Evolutionary conservation across 1,140 invertebrate species (phyloP).

Genomic region (Drosophila asahinai): DNA sequence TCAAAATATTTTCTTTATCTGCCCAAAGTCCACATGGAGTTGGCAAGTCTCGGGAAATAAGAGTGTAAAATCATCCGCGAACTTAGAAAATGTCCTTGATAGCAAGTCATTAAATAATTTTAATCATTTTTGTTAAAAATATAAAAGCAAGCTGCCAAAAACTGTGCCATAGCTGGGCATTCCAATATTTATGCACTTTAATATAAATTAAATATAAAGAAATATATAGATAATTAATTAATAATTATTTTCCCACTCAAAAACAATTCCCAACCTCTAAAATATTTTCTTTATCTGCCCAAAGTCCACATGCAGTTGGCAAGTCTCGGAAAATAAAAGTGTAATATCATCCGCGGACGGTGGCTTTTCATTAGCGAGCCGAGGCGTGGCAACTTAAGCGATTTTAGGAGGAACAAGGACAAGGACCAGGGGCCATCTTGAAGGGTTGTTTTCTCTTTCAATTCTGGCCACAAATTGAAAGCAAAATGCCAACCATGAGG

Average conservation of each 20-base stretch:
- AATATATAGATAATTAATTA: no score
- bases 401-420: slow-evolving; percentile 8
- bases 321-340: slow-evolving; percentile 1
- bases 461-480: slow-evolving; percentile 68
- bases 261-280: background rate
- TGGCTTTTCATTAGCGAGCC: slow-evolving; percentile 57
- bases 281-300: background rate
- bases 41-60: background rate
- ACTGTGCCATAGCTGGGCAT: no score
- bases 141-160: no score
- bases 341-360: slow-evolving; percentile 24
- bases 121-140: no score
- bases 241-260: no score
- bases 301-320: background rate
- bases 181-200: no score
- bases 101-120: no score
- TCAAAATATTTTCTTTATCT: background rate
- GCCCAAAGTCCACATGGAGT: background rate
- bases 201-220: no score
- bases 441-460: slow-evolving; percentile 51
- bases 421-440: slow-evolving; percentile 22
- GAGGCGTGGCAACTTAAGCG: slow-evolving; percentile 47
- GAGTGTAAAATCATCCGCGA: slow-evolving; percentile 19
- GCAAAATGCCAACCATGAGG: slow-evolving; percentile 57
- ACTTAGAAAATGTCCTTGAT: no score